Evolutionary conservation across 2,797 vertebrate species (phyloP).

Genomic region (Dicrostonyx torquatus): DNA sequence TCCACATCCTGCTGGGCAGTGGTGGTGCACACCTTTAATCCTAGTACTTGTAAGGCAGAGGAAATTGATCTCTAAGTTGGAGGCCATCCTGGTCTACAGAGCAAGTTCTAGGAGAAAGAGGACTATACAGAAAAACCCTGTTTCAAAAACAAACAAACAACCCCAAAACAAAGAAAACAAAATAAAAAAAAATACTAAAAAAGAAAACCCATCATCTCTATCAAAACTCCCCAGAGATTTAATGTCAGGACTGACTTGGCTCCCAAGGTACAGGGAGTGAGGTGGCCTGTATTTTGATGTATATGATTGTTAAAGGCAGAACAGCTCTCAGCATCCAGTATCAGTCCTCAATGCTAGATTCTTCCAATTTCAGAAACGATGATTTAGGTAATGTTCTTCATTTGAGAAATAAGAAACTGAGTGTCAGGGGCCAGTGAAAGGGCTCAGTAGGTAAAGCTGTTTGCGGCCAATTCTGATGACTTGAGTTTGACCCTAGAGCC

Average conservation of each 20-base stretch:
- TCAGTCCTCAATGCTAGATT: not conserved
- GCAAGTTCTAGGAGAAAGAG: not conserved
- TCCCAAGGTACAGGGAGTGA: not conserved
- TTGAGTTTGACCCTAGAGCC: not conserved
- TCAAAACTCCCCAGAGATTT: not conserved
- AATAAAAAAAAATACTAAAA: not conserved
- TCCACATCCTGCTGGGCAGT: not conserved
- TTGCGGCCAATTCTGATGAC: not conserved
- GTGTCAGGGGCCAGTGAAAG: not conserved
- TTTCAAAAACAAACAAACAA: not conserved
- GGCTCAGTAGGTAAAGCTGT: not conserved
- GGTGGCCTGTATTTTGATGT: not conserved
- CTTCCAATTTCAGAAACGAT: not conserved
- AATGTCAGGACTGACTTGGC: not conserved
- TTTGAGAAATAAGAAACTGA: conserved; percentile 10
- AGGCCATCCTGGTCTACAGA: not conserved
- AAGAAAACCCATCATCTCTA: not conserved
- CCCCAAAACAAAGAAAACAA: not conserved
- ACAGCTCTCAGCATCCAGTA: not conserved
- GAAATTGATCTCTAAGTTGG: not conserved
- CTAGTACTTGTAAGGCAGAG: not conserved
- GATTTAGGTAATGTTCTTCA: not conserved
- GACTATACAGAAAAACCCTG: not conserved
- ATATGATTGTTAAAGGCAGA: not conserved
- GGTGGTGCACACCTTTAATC: not conserved